These are phyloP conservation scores for Alsophila aescularia DNA, from an alignment of 2,888 invertebrate species.

Conservation along the genomic window DNA sequence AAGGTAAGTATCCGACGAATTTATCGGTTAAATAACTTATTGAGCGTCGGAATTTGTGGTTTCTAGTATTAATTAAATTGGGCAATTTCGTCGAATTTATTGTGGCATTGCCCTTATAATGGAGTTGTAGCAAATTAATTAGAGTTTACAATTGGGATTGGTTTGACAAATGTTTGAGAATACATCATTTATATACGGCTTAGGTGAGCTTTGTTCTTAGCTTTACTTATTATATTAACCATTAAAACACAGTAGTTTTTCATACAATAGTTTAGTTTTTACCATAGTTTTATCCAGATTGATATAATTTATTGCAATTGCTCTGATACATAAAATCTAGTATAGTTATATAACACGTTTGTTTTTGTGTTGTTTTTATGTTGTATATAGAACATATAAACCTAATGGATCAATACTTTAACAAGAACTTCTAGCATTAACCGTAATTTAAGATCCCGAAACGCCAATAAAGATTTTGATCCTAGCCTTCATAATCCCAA, in stretches of 20 bases:
- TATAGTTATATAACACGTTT: too few relatives aligned
- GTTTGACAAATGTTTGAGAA: slow-evolving; percentile 27
- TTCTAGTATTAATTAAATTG: slow-evolving; percentile 42
- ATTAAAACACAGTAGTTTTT: too few relatives aligned
- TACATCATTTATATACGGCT: not conserved
- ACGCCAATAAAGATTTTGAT: slow-evolving; percentile 3
- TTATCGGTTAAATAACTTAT: slow-evolving; percentile 53
- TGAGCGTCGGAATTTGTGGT: slow-evolving; percentile 50
- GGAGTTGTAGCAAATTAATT: slow-evolving; percentile 33
- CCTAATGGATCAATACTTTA: too few relatives aligned
- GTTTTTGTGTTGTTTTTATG: too few relatives aligned
- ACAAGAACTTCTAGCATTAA: not conserved
- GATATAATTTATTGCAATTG: too few relatives aligned
- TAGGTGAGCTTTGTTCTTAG: not conserved
- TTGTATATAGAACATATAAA: too few relatives aligned
- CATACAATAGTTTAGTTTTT: too few relatives aligned
- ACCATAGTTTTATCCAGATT: too few relatives aligned
- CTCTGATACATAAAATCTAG: too few relatives aligned
- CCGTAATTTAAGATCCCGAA: not conserved
- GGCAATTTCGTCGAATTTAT: slow-evolving; percentile 32
- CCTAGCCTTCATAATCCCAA: slow-evolving; percentile 21
- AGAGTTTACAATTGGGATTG: slow-evolving; percentile 31
- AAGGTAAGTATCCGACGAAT: slow-evolving; percentile 49
- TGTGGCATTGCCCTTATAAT: slow-evolving; percentile 12
- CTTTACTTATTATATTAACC: too few relatives aligned